Evolutionary conservation across 2,797 vertebrate genomes (phyloP), one percentile per base, ranked within the genome.

Genomic region (Sarcophilus harrisii): DNA sequence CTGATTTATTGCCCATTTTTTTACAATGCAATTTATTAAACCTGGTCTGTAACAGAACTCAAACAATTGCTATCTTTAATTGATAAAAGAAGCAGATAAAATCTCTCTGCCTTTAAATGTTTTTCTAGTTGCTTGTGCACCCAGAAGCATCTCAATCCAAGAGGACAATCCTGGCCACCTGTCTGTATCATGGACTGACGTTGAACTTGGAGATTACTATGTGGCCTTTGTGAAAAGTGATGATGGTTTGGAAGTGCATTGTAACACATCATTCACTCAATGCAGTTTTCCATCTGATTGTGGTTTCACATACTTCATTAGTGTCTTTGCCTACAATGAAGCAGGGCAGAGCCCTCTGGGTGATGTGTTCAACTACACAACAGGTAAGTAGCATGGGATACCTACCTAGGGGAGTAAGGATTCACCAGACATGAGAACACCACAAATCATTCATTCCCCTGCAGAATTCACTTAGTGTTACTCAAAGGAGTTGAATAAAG

Each of bases 281-380:
- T 99, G 99, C 96, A 96, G 96, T 96, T 99, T 99, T 97, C 97
- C 97, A 92, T 99, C 99, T 1, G 97, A 98, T 87, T 99, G 99
- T 32, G 99, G 99, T 93, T 99, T 99, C 98, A 99, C 99, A 0
- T 99, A 99, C 94, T 99, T 99, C 96, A 98, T 99, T 96, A 99
- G 98, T 90, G 99, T 99, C 94, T 99, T 99, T 45, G 99, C 99
- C 0, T 99, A 99, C 94, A 99, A 99, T 97, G 97, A 97, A 66
- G 99, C 99, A 0, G 99, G 99, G 21, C 98, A 98, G 97, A 99
- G 99, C 96, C 99, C 99, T 57, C 93, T 98, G 62, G 99, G 99
- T 9, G 96, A 98, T 1, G 95, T 99, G 57, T 96, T 99, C 92
- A 99, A 99, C 98, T 98, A 99, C 90, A 99, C 99, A 96, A 99